A percentile compares a stretch with the other conserved stretches of the same genome.
Evolutionary conservation across 1,140 invertebrate species (phyloP).

Genomic region (Cydia pomonella): DNA sequence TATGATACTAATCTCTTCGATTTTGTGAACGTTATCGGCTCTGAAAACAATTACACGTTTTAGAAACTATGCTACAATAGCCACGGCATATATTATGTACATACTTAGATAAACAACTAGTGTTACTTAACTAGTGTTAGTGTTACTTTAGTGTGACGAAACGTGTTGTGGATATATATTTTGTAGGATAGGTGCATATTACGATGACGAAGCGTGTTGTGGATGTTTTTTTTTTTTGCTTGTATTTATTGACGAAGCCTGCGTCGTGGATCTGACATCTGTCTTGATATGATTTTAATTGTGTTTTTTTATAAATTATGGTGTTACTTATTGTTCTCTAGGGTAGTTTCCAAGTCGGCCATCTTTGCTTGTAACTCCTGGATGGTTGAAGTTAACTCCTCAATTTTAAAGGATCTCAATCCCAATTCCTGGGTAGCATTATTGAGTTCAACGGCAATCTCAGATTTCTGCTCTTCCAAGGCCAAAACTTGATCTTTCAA

Average conservation of each 20-base stretch:
- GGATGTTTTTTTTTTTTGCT: no score
- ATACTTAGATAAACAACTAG: neutral
- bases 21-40: constrained; percentile 30
- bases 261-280: no score
- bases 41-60: neutral
- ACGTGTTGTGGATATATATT: no score
- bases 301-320: no score
- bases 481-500: neutral
- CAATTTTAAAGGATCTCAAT: constrained; percentile 30
- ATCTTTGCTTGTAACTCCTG: constrained; percentile 37
- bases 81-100: no score
- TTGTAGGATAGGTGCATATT: no score
- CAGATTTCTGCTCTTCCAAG: constrained; percentile 8
- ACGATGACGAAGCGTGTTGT: no score
- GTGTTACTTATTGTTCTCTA: constrained; percentile 40
- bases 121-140: no score
- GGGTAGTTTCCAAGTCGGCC: constrained; percentile 40
- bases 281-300: no score
- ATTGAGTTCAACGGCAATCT: constrained; percentile 31
- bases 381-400: constrained; percentile 36
- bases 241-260: no score
- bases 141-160: no score
- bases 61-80: no score
- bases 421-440: constrained; percentile 34
- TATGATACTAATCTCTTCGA: constrained; percentile 34